Evolutionary conservation across 1,140 invertebrate genomes (phyloP), one percentile per base, ranked within the genome.

Genomic region (Cherax destructor): DNA sequence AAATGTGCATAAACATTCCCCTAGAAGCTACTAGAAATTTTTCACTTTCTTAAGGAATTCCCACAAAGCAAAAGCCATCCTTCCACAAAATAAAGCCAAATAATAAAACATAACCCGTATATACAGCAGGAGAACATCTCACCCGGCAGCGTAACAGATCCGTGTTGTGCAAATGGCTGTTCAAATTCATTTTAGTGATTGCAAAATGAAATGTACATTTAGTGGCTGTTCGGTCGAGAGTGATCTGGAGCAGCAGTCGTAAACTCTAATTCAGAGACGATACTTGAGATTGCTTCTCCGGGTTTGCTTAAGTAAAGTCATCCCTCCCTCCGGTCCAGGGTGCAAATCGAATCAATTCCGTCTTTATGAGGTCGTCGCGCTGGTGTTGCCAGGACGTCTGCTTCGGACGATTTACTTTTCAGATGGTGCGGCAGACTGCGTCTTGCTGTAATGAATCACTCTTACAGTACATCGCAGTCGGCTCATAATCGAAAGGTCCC

Each of bases 181-280:
- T 52, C 77, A 79, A 80, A 88, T 77, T 79, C 86, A 80, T 80
- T 88, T 81, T 49, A 81, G 77, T 81, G 86, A 88, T 88, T 88
- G 86, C 86, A 79, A 88, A 88, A 88, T 88, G 86, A 79, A 88
- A 88, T 69, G 78, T 50, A 59, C 77, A 79, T 88, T 88, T 88
- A 88, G 59, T 80, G 77, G 50, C 59, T 41, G 56, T 88, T 81
- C 69, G 56, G 86, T 21, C 76, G 50, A 56, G 24, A 7, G 74
- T 81, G 86, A 80, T 79, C 59, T 80, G 47, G 41, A 80, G 21
- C 86, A n/a, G 16, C 2, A n/a, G 77, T 88, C 86, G 86, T 88
- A 88, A 88, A 88, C 47, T 47, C 56, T 49, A 59, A 88, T 88
- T 88, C 77, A 21, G 65, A 74, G 83, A 74, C 49, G 83, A 85